A percentile compares a stretch with the other conserved stretches of the same genome.
Conservation (phyloP, 2,113 vertebrate genomes). For the Regulus satrapa region DNA sequence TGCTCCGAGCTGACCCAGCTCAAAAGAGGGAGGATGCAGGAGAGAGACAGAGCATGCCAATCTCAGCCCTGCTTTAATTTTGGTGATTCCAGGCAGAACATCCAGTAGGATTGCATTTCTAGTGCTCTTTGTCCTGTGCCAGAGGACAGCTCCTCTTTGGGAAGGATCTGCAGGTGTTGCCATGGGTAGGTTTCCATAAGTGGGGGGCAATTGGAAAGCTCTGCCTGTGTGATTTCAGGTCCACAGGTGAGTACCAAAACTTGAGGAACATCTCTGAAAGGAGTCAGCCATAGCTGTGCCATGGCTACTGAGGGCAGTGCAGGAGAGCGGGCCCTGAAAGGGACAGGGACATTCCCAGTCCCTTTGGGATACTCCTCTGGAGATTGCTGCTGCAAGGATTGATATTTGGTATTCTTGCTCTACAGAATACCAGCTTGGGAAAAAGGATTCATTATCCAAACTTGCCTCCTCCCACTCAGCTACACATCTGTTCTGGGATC, state of each 20-base stretch:
- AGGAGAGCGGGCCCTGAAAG: background rate
- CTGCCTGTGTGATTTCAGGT: background rate
- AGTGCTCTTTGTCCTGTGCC: background rate
- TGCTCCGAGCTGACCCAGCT: background rate
- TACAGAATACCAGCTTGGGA: fast-evolving
- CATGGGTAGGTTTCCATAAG: background rate
- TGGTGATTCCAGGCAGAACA: background rate
- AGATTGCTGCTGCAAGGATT: background rate
- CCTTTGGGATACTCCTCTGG: background rate
- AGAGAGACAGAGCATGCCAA: background rate
- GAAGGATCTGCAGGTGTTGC: background rate
- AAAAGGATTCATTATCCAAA: background rate
- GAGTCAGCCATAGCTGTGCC: background rate
- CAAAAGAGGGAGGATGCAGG: background rate
- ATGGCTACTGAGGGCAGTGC: background rate
- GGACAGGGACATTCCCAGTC: fast-evolving
- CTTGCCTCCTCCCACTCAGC: background rate
- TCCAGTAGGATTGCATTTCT: background rate
- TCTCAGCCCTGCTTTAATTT: background rate
- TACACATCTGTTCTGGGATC: background rate
- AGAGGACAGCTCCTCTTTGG: background rate
- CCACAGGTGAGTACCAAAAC: background rate
- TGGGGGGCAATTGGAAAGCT: background rate
- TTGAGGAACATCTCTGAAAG: background rate
- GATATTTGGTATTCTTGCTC: background rate